Evolutionary conservation across 2,113 vertebrate species (phyloP), one percentile per base, ranked within the genome.

Genomic region (Edolisoma coerulescens): DNA sequence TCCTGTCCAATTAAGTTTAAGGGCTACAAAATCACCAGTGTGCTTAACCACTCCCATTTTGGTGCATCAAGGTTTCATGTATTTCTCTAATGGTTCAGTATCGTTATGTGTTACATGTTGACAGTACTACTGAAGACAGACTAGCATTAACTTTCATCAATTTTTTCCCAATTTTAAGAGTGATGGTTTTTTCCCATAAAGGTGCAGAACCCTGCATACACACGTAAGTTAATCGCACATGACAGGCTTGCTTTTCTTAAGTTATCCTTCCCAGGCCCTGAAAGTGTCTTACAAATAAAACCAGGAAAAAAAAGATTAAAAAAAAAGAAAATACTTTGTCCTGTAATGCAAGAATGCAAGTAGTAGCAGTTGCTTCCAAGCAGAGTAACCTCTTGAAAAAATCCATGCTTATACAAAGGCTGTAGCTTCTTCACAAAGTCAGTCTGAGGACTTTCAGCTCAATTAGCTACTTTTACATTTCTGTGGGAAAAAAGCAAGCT

Each of bases 161-260:
- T 23, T 24, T 67, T 82, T 50, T 50, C 33, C n/a, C 42, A 44
- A 53, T 27, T 52, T 65, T 49, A 75, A 61, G 41, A 60, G 12
- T 35, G 28, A 60, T 3, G 1, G 0, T 1, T 52, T 76, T 57
- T 76, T 6, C 47, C 71, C 67, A 53, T 44, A 78, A 39, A 78
- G 23, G 12, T 37, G 45, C 15, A 92, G 15, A 96, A 45, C 4
- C 6, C 28, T 47, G 11, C 16, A 83, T 3, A 76, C 0, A 0
- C 33, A 53, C 0, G 0, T 6, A 70, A 69, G 9, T 68, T 50
- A 63, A 47, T 39, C 3, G 2, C 33, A 60, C 7, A 7, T 3
- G 7, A 68, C 8, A 85, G 28, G 32, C 11, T 64, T 54, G n/a
- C 6, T 87, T 86, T 83, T 39, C 39, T 79, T 11, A 52, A 75